Conservation (phyloP, 64 coral and sea anemone genomes). For the Actinia tenebrosa region DNA sequence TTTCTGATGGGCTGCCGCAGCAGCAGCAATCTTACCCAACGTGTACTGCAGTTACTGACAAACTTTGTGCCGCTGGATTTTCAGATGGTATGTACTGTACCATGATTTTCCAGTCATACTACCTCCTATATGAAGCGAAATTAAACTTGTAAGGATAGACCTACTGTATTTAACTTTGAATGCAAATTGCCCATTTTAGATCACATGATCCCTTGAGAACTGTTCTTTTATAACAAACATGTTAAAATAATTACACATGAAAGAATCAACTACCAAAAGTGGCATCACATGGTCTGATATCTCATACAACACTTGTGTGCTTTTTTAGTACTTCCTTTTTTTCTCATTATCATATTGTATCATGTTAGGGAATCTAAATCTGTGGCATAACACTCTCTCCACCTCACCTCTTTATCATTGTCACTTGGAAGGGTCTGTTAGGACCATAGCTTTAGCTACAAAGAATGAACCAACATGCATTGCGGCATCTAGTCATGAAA, state of each 20-base stretch:
- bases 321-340: too few species aligned
- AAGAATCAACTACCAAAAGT: too few species aligned
- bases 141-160: too few species aligned
- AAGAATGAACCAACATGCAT: slow-evolving; percentile 25
- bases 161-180: too few species aligned
- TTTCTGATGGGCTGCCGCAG: slow-evolving; percentile 22
- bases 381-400: slow-evolving; percentile 68
- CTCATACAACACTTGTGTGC: too few species aligned
- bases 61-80: slow-evolving; percentile 83
- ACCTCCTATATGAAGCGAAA: too few species aligned
- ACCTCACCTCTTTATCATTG: slow-evolving; percentile 43
- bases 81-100: slow-evolving; percentile 50
- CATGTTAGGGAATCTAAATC: slow-evolving; percentile 59
- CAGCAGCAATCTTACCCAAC: slow-evolving; percentile 34
- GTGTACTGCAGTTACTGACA: slow-evolving; percentile 35
- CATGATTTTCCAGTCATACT: too few species aligned
- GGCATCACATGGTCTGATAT: too few species aligned
- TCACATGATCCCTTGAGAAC: too few species aligned
- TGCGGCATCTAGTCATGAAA: slow-evolving; percentile 37
- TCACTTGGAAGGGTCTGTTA: slow-evolving; percentile 52
- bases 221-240: too few species aligned
- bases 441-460: slow-evolving; percentile 61
- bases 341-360: background rate
- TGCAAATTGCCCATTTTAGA: too few species aligned
- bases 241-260: too few species aligned